These are phyloP conservation scores for Neomonachus schauinslandi DNA, from an alignment of 2,113 vertebrate genomes.

Conservation along the genomic window DNA sequence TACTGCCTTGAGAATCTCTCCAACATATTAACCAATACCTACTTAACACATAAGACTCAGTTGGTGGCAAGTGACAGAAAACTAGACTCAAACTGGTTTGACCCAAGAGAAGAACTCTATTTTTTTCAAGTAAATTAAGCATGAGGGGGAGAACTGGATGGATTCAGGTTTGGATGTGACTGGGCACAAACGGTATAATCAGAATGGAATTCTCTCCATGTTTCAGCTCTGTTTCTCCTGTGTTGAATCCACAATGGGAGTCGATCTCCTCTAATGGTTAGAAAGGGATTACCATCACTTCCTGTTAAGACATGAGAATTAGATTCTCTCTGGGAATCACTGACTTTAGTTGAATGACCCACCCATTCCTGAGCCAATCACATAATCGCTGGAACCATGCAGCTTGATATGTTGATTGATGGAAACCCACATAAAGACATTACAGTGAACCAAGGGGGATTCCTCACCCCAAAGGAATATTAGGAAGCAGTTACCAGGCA, in stretches of 20 bases:
- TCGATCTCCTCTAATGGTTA: too few species aligned
- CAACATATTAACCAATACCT: constrained; percentile 71
- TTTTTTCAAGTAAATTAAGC: constrained; percentile 23
- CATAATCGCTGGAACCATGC: background rate
- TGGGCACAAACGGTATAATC: background rate
- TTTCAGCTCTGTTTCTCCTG: background rate
- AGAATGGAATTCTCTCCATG: background rate
- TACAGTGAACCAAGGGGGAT: background rate
- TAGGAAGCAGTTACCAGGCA: background rate
- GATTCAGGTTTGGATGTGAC: background rate
- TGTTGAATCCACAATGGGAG: background rate
- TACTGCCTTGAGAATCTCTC: constrained; percentile 73
- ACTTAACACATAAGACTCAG: constrained; percentile 51
- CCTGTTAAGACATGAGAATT: background rate
- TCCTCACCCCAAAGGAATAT: background rate
- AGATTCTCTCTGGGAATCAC: background rate
- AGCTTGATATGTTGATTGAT: background rate
- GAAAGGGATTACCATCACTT: background rate
- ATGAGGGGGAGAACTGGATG: background rate
- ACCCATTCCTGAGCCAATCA: background rate
- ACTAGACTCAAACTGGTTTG: constrained; percentile 50
- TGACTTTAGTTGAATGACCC: background rate
- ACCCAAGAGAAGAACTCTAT: background rate
- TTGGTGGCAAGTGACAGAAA: constrained; percentile 67
- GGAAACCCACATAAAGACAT: background rate